phyloP scores from a whole-genome alignment of 2,888 invertebrate genomes.

The Thecocarcelia acutangulata region DNA sequence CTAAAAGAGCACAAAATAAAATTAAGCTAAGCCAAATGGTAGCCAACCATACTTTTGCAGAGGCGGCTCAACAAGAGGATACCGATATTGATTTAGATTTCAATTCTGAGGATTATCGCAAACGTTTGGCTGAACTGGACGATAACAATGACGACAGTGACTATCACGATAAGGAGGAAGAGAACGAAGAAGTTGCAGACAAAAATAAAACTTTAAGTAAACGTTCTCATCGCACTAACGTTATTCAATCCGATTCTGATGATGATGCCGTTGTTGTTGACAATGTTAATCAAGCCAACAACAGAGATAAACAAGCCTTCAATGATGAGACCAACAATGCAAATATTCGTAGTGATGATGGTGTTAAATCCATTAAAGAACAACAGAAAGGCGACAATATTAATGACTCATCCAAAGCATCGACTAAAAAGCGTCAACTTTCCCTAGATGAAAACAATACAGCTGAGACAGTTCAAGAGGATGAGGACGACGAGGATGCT shows the following conservation, averaged over 20 bases:
- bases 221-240: slow-evolving; percentile 78
- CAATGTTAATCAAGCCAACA: slow-evolving; percentile 61
- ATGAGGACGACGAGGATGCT: slow-evolving; percentile 75
- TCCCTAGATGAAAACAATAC: slow-evolving; percentile 62
- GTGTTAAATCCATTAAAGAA: slow-evolving; percentile 47
- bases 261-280: slow-evolving; percentile 53
- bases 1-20: slow-evolving; percentile 75
- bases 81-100: slow-evolving; percentile 77
- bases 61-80: slow-evolving; percentile 61
- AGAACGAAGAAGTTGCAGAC: slow-evolving; percentile 47
- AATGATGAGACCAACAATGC: slow-evolving; percentile 47
- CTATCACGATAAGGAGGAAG: slow-evolving; percentile 18
- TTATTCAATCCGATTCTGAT: slow-evolving; percentile 81
- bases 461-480: slow-evolving; percentile 4
- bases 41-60: slow-evolving; percentile 48
- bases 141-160: slow-evolving; percentile 73
- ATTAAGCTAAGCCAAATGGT: slow-evolving; percentile 74
- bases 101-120: slow-evolving; percentile 80
- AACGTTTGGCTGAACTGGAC: slow-evolving; percentile 78
- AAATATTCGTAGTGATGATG: slow-evolving; percentile 15
- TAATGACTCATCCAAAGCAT: slow-evolving; percentile 30
- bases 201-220: slow-evolving; percentile 69
- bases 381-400: slow-evolving; percentile 43
- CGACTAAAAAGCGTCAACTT: slow-evolving; percentile 70
- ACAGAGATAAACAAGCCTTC: slow-evolving; percentile 43